Conservation (phyloP, 2,888 invertebrate genomes). For the Diplazon laetatorius region DNA sequence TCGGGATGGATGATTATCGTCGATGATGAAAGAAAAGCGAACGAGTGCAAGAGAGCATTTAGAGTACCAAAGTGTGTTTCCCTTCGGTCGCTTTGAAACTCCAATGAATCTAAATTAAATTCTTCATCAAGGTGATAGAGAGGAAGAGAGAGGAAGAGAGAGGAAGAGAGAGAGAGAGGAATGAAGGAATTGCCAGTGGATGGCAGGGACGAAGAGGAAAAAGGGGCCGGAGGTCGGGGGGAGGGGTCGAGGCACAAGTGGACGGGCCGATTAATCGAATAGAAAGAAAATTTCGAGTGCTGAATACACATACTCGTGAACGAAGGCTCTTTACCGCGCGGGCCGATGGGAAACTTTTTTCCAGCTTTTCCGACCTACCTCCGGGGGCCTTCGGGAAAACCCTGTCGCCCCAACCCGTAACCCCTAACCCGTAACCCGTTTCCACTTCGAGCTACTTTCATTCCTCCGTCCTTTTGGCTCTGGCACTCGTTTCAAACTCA, state of each 20-base stretch:
- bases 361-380: constrained; percentile 45
- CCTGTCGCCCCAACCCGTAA: background rate
- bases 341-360: constrained; percentile 51
- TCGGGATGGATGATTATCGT: background rate
- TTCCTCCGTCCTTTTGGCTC: constrained; percentile 34
- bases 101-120: constrained; percentile 60
- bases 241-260: constrained; percentile 8
- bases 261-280: constrained; percentile 58
- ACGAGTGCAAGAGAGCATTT: constrained; percentile 8
- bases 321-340: constrained; percentile 52
- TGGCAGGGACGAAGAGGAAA: too few species aligned
- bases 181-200: too few species aligned
- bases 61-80: constrained; percentile 31
- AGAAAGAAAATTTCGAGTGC: constrained; percentile 65
- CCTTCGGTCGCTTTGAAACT: constrained; percentile 43
- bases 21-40: constrained; percentile 29
- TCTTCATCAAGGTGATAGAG: constrained; percentile 47
- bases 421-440: constrained; percentile 9
- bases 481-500: constrained; percentile 50
- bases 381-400: constrained; percentile 31
- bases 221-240: constrained; percentile 20
- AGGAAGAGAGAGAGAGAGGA: background rate
- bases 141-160: constrained; percentile 18
- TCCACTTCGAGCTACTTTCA: constrained; percentile 46
- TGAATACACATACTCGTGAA: constrained; percentile 61